A percentile compares a stretch with the other conserved stretches of the same genome.
Evolutionary conservation across 2,888 invertebrate genomes (phyloP).

Genomic region (Polietes domitor): DNA sequence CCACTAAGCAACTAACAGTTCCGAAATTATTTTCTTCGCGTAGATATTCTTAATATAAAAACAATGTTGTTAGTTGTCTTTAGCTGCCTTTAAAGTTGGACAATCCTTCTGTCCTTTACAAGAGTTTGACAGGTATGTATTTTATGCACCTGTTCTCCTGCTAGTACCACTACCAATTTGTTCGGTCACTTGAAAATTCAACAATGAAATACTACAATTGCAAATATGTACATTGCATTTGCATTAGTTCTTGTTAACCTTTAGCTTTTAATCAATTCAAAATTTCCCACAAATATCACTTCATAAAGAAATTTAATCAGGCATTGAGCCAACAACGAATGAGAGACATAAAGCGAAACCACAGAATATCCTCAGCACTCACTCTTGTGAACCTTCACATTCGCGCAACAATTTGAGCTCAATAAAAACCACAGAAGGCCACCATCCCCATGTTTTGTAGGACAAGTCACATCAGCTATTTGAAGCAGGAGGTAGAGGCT

Average conservation of each 20-base stretch:
- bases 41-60: no score
- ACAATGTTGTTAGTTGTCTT: no score
- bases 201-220: neutral
- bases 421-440: neutral
- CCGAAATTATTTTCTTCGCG: no score
- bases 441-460: no score
- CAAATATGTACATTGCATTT: neutral
- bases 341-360: neutral
- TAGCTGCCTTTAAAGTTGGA: neutral
- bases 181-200: neutral
- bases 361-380: neutral
- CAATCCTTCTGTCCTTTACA: neutral
- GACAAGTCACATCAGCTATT: neutral
- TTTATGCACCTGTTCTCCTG: neutral
- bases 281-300: neutral
- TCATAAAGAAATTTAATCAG: constrained; percentile 54
- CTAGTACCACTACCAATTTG: neutral
- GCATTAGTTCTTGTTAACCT: constrained; percentile 2
- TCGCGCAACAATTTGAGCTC: constrained; percentile 8
- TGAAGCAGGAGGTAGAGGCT: no score
- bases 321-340: neutral
- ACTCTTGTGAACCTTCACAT: constrained; percentile 1
- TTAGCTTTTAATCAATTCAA: constrained; percentile 5
- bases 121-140: no score
- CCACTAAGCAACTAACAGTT: no score